Conservation (phyloP, 2,113 vertebrate species). For the Fregata magnificens region DNA sequence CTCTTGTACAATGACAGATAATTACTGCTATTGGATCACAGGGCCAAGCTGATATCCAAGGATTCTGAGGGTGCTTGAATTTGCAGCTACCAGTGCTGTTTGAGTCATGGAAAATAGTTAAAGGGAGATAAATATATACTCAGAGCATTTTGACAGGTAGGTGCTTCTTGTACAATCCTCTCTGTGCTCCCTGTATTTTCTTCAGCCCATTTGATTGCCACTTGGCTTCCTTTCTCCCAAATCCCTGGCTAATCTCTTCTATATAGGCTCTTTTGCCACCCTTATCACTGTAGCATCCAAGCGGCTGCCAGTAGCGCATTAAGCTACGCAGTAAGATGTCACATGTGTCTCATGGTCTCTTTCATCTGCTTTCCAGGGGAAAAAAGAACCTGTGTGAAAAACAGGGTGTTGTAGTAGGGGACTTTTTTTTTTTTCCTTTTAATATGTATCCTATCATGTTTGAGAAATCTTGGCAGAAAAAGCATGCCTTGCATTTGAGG, state of each 20-base stretch:
- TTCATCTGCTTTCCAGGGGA: background rate
- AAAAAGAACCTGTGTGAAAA: background rate
- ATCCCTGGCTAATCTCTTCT: slow-evolving; percentile 40
- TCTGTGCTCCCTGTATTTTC: slow-evolving; percentile 10
- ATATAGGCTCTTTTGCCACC: slow-evolving; percentile 11
- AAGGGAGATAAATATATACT: background rate
- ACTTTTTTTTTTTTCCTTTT: background rate
- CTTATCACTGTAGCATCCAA: background rate
- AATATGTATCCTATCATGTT: background rate
- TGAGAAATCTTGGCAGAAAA: background rate
- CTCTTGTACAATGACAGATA: background rate
- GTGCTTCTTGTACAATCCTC: background rate
- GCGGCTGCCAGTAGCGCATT: background rate
- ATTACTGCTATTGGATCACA: background rate
- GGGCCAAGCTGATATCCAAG: background rate
- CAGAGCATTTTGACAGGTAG: background rate
- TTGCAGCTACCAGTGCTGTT: background rate
- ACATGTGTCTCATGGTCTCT: background rate
- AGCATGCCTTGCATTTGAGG: background rate
- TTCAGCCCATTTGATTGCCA: slow-evolving; percentile 21
- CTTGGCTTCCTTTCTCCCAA: slow-evolving; percentile 41
- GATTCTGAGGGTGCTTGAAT: background rate
- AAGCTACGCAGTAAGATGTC: background rate
- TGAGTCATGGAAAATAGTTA: background rate
- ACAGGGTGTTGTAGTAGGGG: background rate